These are phyloP conservation scores for Amazona guildingii DNA, from an alignment of 2,113 vertebrate genomes.

Conservation along the genomic window DNA sequence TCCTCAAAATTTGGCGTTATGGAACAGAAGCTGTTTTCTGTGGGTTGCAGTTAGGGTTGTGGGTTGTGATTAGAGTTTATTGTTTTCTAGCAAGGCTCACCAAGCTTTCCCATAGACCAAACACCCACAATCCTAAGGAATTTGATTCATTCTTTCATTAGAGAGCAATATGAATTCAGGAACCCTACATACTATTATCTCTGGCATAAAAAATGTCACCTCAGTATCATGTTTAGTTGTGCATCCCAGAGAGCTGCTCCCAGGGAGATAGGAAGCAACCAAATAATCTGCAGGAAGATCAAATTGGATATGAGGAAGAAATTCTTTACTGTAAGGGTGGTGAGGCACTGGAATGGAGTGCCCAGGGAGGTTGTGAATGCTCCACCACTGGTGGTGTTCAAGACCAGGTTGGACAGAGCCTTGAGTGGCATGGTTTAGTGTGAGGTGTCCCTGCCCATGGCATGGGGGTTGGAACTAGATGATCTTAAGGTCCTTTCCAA, in stretches of 20 bases:
- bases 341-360: too few relatives aligned
- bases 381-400: too few relatives aligned
- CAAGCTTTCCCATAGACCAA: neutral
- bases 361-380: too few relatives aligned
- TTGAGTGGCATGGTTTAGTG: too few relatives aligned
- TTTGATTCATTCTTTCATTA: neutral
- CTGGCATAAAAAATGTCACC: neutral
- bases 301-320: too few relatives aligned
- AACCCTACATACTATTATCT: neutral
- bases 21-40: neutral
- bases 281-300: neutral
- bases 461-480: too few relatives aligned
- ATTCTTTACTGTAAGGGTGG: too few relatives aligned
- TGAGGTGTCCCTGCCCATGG: too few relatives aligned
- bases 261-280: neutral
- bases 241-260: neutral
- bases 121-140: neutral
- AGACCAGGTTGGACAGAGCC: too few relatives aligned
- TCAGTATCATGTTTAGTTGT: neutral
- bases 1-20: neutral
- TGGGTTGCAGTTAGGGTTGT: neutral
- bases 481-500: too few relatives aligned
- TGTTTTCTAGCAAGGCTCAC: neutral
- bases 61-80: neutral
- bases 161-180: neutral